Percentiles rank a stretch among this genome's conserved stretches.
Evolutionary conservation across 2,888 invertebrate genomes (phyloP).

Genomic region (Lasius fuliginosus): DNA sequence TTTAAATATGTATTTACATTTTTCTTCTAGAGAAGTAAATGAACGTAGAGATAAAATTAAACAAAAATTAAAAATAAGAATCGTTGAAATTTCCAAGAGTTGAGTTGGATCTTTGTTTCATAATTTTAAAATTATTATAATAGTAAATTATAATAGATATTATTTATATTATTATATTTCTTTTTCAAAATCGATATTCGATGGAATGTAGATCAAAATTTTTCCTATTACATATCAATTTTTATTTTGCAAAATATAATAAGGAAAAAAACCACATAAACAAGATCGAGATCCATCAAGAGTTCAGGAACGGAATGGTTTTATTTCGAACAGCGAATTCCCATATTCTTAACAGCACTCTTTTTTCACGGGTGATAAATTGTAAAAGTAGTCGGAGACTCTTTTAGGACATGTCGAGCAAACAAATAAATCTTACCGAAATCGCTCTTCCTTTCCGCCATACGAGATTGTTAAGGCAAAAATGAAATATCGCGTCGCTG

Average conservation of each 20-base stretch:
- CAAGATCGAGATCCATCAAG: background rate
- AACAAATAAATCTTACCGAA: conserved; percentile 48
- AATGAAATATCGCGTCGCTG: conserved; percentile 23
- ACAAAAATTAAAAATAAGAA: background rate
- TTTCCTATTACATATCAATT: background rate
- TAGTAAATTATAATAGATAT: background rate
- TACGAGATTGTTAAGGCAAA: conserved; percentile 10
- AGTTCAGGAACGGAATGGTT: background rate
- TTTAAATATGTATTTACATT: background rate
- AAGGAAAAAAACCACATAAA: background rate
- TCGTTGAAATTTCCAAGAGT: background rate
- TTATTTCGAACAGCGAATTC: conserved; percentile 28
- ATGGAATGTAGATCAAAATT: background rate
- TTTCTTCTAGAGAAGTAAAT: background rate
- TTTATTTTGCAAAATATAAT: background rate
- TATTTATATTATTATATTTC: background rate
- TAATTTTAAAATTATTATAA: conserved; percentile 4
- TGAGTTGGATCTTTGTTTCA: background rate
- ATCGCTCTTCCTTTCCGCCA: conserved; percentile 12
- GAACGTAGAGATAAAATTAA: background rate
- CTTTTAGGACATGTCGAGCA: conserved; percentile 33
- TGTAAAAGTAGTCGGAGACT: conserved; percentile 1
- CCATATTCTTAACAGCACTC: conserved; percentile 20
- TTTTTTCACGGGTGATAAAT: conserved; percentile 31
- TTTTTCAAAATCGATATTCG: background rate